Conservation (phyloP, 2,113 vertebrate species). For the Melanocharis versteri region DNA sequence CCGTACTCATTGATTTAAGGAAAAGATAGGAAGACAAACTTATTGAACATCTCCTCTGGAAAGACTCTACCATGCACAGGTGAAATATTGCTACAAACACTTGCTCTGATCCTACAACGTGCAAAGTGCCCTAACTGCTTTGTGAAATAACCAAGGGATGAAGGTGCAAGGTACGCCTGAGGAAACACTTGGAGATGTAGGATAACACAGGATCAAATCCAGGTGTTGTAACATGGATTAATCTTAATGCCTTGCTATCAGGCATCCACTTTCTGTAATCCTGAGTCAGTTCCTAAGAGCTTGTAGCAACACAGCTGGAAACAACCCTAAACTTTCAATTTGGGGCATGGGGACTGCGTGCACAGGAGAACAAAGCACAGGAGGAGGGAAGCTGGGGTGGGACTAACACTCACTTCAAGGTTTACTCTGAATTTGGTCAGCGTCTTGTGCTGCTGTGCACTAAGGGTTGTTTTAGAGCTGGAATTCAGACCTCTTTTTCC, state of each 20-base stretch:
- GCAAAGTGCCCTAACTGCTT: not conserved
- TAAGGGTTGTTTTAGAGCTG: not conserved
- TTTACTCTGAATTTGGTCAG: not conserved
- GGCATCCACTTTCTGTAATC: not conserved
- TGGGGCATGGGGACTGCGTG: rapidly evolving
- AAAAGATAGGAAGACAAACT: not conserved
- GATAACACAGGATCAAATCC: not conserved
- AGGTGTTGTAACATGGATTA: not conserved
- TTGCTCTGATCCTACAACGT: not conserved
- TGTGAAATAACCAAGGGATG: not conserved
- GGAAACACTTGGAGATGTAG: not conserved
- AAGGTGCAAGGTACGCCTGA: rapidly evolving
- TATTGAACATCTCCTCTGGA: not conserved
- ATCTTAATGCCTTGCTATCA: not conserved
- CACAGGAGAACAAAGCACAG: not conserved
- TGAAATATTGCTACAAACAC: not conserved
- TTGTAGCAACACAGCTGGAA: not conserved
- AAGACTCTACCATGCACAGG: not conserved
- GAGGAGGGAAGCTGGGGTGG: not conserved
- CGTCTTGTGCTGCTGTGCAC: not conserved
- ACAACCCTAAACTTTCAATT: not conserved
- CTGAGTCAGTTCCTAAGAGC: not conserved
- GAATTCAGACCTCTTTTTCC: not conserved
- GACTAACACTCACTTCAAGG: not conserved
- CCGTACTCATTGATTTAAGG: not conserved